A percentile compares a stretch with the other conserved stretches of the same genome.
These are phyloP conservation scores for Chaunax sp. DNA, from an alignment of 2,797 vertebrate genomes.

Conservation along the genomic window DNA sequence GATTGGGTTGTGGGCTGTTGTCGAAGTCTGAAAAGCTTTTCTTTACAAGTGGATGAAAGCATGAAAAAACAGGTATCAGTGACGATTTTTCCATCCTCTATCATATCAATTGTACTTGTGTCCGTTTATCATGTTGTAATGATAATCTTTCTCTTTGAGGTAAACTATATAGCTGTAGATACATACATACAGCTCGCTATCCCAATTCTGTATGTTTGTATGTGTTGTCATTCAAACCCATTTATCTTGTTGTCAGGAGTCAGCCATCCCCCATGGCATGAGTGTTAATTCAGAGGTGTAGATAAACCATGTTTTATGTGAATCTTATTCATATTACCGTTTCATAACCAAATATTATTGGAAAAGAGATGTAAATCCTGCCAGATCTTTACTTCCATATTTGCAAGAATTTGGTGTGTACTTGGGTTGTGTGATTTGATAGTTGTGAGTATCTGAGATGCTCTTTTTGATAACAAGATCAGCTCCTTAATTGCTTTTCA, in stretches of 20 bases:
- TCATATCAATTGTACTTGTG: background rate
- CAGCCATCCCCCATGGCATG: no score
- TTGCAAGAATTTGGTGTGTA: background rate
- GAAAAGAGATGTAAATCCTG: background rate
- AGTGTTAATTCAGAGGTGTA: background rate
- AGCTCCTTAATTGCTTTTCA: background rate
- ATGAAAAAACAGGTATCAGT: background rate
- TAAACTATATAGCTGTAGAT: conserved; percentile 1
- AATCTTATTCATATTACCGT: background rate
- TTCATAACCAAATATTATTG: conserved; percentile 4
- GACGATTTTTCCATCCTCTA: background rate
- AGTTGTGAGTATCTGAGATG: background rate
- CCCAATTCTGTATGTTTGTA: background rate
- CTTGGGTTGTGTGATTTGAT: background rate
- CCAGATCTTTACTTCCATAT: background rate
- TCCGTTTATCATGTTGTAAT: background rate
- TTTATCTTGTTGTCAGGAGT: background rate
- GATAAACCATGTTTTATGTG: no score
- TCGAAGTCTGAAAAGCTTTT: background rate
- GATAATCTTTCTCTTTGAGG: background rate
- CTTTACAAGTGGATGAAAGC: background rate
- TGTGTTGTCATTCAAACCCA: background rate
- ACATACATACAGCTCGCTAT: no score
- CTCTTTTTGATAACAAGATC: background rate
- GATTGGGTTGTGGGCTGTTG: background rate